Conservation (phyloP, 2,797 vertebrate species). For the Sebastes melanostomus region DNA sequence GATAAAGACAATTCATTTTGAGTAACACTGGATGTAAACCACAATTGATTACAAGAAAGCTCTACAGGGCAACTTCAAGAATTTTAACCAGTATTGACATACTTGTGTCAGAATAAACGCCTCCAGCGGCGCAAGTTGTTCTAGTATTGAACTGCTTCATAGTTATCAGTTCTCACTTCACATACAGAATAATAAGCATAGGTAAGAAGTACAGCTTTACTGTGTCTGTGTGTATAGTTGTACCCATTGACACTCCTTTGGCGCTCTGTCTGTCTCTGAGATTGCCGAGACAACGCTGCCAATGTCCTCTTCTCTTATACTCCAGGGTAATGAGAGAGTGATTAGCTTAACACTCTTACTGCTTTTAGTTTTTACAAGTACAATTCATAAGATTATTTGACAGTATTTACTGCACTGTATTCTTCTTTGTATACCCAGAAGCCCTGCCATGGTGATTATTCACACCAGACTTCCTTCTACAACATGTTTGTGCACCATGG, state of each 20-base stretch:
- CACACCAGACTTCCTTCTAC: background rate
- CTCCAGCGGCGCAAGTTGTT: background rate
- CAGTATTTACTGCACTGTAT: background rate
- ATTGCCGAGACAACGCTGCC: background rate
- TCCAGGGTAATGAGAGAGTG: background rate
- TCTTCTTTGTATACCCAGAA: background rate
- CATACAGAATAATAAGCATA: background rate
- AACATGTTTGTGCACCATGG: slow-evolving; percentile 22
- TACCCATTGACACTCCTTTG: background rate
- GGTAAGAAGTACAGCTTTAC: background rate
- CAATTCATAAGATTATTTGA: background rate
- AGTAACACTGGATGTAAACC: background rate
- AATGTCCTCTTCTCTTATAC: background rate
- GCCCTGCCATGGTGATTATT: background rate
- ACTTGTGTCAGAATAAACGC: background rate
- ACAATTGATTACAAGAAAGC: background rate
- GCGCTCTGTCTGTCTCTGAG: background rate
- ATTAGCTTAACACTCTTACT: background rate
- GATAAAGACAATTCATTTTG: background rate
- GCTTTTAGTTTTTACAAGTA: background rate
- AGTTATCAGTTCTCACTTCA: background rate
- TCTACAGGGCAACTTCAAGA: background rate
- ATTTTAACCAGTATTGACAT: background rate
- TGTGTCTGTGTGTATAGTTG: background rate
- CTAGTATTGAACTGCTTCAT: background rate